Base-by-base conservation (phyloP, 2,113 vertebrate genomes). In the Hippocampus abdominalis region DNA sequence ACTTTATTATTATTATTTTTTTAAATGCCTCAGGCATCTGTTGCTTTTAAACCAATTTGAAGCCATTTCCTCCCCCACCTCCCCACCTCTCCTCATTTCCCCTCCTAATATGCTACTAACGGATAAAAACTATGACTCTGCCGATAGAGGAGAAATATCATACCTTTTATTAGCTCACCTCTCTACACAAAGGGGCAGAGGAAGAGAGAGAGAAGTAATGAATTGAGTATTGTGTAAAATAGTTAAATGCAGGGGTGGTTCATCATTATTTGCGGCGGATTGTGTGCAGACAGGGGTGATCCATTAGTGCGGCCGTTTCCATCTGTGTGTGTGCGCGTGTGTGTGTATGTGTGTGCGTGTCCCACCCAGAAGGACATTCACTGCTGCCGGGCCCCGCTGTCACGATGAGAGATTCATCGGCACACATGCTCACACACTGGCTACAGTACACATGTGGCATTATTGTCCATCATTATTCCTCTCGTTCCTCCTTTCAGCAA, bases 211-310 rank as follows among this genome's bases (percentile, higher is more conserved):
- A 75, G 82, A 71, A 76, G 85, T 91, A 92, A 92, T 92, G 90
- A 93, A 93, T 92, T 92, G 91, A 89, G 88, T 77, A 89, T 91
- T 88, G 91, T 91, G 88, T 90, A 92, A 90, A 90, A 91, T 90
- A 90, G 89, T 93, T 91, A 90, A 92, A 93, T 92, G 85, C 88
- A 84, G 87, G 82, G 87, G 91, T 91, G 91, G 91, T 92, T 90
- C 89, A 92, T 92, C 92, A 93, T 93, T 93, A 93, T 93, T 92
- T 92, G 92, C 88, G 89, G 89, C 66, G 87, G 88, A 89, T 90
- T 93, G 87, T 87, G 66, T 84, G 79, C 87, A 91, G 92, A 93
- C 92, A 93, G 92, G 83, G 84, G 91, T 92, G 90, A 93, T 93
- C 90, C 92, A 93, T 93, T 93, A 93, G 87, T 88, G 81, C 83